Evolutionary conservation across 1,140 invertebrate genomes (phyloP), one percentile per base, ranked within the genome.

Genomic region (Pseudomyrmex dendroicus): DNA sequence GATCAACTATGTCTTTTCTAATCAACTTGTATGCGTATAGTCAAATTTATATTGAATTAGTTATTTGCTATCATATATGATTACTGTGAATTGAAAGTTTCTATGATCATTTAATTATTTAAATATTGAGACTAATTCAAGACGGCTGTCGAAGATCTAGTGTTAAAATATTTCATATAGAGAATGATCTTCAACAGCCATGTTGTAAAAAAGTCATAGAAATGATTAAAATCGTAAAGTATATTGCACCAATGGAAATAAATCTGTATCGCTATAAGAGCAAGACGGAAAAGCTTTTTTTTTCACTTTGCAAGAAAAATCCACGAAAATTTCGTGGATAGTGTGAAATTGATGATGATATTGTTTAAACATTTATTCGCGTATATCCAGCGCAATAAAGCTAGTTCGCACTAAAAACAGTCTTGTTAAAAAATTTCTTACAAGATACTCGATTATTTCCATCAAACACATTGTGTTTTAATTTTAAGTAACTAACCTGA

Each of bases 81-180:
- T 35, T 35, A 35, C 35, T 35, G 35, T 35, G 5, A 35, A 35
- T 7, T 35, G 5, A 35, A 35, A 35, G 35, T 35, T 35, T 35
- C 35, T 35, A 35, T 35, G 35, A 35, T 35, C 35, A 35, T 35
- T 35, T 35, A 35, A 35, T 35, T 35, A 35, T 35, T 35, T 35
- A 35, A 35, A 7, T 35, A 35, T 7, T 35, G 5, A 57, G 5
- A 57, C 35, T 61, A 67, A 73, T 85, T 4, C 87, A 89, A 89
- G 86, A 89, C 61, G 61, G 25, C 82, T 89, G 63, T 66, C 2
- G 84, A 89, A 89, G 87, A 84, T 89, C 84, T 22, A 20, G 70
- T 10, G 20, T 59, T 48, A 56, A 63, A 35, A 35, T 35, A 50
- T 9, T n/a, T 56, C 2, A 52, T 15, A 48, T n/a, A 57, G 17